These are phyloP conservation scores for Drosophila tanythrix DNA, from an alignment of 2,888 invertebrate species.

Conservation along the genomic window DNA sequence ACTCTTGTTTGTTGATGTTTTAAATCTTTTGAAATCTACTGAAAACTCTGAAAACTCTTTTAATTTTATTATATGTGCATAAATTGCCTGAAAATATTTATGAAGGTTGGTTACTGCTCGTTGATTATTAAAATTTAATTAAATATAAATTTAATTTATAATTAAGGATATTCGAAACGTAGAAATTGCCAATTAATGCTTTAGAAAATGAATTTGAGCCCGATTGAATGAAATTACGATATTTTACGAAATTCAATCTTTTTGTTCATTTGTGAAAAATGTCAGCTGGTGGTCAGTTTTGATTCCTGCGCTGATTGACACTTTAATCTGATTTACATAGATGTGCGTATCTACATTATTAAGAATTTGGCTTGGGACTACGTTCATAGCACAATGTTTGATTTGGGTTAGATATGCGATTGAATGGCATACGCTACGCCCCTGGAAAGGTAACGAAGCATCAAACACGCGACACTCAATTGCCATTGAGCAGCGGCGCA, in stretches of 20 bases:
- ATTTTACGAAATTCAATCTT: not conserved
- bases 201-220: not conserved
- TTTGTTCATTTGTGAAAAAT: not conserved
- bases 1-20: not conserved
- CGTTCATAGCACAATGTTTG: not conserved
- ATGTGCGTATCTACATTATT: not conserved
- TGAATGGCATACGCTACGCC: slow-evolving; percentile 48
- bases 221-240: not conserved
- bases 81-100: not conserved
- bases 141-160: too few species aligned
- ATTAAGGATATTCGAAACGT: not conserved
- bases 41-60: not conserved
- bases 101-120: not conserved
- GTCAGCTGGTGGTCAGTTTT: not conserved
- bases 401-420: slow-evolving; percentile 5
- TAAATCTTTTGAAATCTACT: not conserved
- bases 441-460: slow-evolving; percentile 67
- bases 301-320: not conserved
- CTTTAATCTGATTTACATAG: not conserved
- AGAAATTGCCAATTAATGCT: not conserved
- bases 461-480: slow-evolving; percentile 76
- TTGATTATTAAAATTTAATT: not conserved
- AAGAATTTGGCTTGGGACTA: slow-evolving; percentile 14
- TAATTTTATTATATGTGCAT: too few species aligned
- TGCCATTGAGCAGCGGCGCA: slow-evolving; percentile 57